A percentile compares a stretch with the other conserved stretches of the same genome.
Conservation (phyloP, 1,140 invertebrate species). For the Panagrolaimus sp. region DNA sequence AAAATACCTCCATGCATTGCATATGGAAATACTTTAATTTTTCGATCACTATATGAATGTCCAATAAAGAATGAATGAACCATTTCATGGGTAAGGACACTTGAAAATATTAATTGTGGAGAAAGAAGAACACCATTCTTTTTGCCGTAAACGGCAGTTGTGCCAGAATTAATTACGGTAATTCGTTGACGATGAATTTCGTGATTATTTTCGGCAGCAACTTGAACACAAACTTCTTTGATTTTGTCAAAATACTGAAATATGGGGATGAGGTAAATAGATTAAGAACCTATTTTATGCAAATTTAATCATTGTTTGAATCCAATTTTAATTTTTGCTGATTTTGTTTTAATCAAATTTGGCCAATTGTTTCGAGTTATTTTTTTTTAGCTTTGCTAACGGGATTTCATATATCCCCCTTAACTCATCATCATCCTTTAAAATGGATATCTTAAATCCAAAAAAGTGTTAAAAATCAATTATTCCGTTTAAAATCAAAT, state of each 20-base stretch:
- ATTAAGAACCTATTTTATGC: no score
- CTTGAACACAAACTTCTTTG: conserved; percentile 43
- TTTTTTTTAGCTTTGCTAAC: no score
- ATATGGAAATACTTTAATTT: conserved; percentile 57
- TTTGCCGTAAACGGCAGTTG: conserved; percentile 56
- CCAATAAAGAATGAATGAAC: conserved; percentile 58
- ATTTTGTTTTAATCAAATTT: no score
- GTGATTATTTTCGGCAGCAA: conserved; percentile 40
- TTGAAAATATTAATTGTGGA: conserved; percentile 52
- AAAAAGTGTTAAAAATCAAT: no score
- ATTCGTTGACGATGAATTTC: conserved; percentile 46
- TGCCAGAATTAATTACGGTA: conserved; percentile 54
- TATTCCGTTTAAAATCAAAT: no score
- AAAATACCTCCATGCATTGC: conserved; percentile 22
- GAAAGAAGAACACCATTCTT: conserved; percentile 54
- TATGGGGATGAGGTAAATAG: not conserved
- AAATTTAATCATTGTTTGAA: no score
- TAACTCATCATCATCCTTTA: no score
- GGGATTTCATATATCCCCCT: no score
- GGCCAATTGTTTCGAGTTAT: no score
- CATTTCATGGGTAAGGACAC: conserved; percentile 56
- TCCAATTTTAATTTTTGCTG: no score
- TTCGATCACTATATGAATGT: conserved; percentile 58
- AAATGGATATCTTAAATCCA: no score
- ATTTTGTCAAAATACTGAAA: conserved; percentile 52